Percentiles rank a stretch among this genome's conserved stretches.
Evolutionary conservation across 1,140 invertebrate genomes (phyloP).

Genomic region (Hydropsyche tenuis): DNA sequence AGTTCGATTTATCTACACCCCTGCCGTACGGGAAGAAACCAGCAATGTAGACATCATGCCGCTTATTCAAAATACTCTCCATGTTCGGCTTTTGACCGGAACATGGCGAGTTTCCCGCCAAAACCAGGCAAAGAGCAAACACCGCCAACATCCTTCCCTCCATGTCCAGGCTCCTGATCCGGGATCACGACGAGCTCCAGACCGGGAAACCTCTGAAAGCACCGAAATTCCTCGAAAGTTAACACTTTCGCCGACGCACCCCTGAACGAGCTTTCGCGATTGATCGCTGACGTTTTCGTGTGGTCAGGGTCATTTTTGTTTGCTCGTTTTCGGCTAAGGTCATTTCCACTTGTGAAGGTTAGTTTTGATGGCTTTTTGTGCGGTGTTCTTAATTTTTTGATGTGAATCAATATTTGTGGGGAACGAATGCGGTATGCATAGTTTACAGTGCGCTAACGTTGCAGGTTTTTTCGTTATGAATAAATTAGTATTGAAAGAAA

Average conservation of each 20-base stretch:
- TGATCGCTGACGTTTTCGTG: not conserved
- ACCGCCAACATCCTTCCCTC: not conserved
- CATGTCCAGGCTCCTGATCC: too few relatives aligned
- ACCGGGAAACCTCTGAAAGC: not conserved
- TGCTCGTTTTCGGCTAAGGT: constrained; percentile 2
- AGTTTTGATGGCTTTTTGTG: not conserved
- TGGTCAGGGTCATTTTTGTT: constrained; percentile 12
- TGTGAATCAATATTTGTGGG: not conserved
- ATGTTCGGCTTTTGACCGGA: constrained; percentile 60
- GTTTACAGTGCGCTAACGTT: too few relatives aligned
- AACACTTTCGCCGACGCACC: not conserved
- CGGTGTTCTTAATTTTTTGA: not conserved
- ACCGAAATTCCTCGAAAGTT: not conserved
- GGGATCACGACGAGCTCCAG: too few relatives aligned
- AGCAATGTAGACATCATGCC: constrained; percentile 83
- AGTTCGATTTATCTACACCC: constrained; percentile 73
- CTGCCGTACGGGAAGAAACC: constrained; percentile 89
- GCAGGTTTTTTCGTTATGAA: too few relatives aligned
- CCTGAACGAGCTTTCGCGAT: not conserved
- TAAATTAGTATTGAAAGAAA: too few relatives aligned
- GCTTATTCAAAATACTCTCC: constrained; percentile 59
- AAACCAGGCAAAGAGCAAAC: not conserved
- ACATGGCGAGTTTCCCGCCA: constrained; percentile 51
- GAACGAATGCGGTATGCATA: constrained; percentile 10
- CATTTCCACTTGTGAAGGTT: not conserved